Conservation (phyloP, 1,140 invertebrate species). For the Diorhabda elongata region DNA sequence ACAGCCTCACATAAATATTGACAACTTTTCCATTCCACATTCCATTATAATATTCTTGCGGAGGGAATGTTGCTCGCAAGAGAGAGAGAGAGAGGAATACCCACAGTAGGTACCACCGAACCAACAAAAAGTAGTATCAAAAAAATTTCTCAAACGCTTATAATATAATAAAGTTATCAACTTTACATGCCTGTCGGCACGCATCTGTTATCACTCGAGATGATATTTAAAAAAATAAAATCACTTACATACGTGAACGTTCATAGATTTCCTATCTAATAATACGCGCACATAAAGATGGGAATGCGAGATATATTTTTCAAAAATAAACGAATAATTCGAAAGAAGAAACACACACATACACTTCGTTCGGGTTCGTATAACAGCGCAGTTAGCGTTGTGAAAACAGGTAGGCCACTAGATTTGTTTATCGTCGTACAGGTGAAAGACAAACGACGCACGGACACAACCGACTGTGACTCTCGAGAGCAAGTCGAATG, state of each 20-base stretch:
- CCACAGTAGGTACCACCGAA: not conserved
- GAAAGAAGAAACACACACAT: not conserved
- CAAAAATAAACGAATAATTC: not conserved
- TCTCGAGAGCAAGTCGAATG: too few species aligned
- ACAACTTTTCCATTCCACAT: constrained; percentile 20
- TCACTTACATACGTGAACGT: not conserved
- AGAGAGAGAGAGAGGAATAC: not conserved
- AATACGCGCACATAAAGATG: not conserved
- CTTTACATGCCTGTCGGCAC: not conserved
- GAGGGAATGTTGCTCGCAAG: not conserved
- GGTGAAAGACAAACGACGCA: not conserved
- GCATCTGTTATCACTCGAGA: not conserved
- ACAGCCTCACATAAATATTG: constrained; percentile 15
- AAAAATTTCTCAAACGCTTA: too few species aligned
- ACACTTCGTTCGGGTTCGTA: not conserved
- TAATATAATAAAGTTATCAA: too few species aligned
- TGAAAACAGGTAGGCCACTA: constrained; percentile 1
- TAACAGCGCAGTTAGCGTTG: not conserved
- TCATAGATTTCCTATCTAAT: not conserved
- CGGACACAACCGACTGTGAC: too few species aligned
- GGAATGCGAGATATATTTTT: not conserved
- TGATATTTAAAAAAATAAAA: not conserved
- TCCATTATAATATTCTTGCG: constrained; percentile 5
- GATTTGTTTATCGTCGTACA: constrained; percentile 2
- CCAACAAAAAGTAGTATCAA: not conserved